Conservation (phyloP, 2,888 invertebrate species). For the Pecten maximus region DNA sequence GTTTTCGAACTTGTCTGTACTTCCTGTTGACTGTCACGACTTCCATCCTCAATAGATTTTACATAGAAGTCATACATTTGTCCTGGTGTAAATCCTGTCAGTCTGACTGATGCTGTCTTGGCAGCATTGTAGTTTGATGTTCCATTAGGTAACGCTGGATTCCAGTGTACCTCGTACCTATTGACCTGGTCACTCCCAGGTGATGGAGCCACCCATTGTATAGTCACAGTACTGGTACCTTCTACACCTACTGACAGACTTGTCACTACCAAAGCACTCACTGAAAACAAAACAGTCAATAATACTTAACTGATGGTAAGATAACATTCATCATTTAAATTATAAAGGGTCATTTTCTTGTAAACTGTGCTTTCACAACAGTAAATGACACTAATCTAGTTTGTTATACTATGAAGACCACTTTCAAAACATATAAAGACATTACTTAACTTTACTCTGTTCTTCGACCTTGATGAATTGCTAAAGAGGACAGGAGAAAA, state of each 20-base stretch:
- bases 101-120: neutral
- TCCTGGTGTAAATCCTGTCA: neutral
- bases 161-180: conserved; percentile 22
- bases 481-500: too few relatives aligned
- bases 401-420: too few relatives aligned
- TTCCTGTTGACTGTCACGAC: neutral
- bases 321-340: too few relatives aligned
- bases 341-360: too few relatives aligned
- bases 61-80: neutral
- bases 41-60: neutral
- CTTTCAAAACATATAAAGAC: too few relatives aligned
- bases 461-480: too few relatives aligned
- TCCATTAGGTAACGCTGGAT: neutral
- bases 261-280: neutral
- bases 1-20: neutral
- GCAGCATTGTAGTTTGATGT: neutral
- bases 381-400: too few relatives aligned
- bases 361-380: too few relatives aligned
- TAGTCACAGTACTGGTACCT: neutral
- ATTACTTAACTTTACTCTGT: too few relatives aligned
- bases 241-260: neutral
- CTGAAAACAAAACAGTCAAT: neutral
- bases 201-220: neutral
- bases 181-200: neutral
- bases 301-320: too few relatives aligned